Percentiles rank a stretch among this genome's conserved stretches.
Evolutionary conservation across 2,888 invertebrate species (phyloP).

Genomic region (Dichetophora obliterata): DNA sequence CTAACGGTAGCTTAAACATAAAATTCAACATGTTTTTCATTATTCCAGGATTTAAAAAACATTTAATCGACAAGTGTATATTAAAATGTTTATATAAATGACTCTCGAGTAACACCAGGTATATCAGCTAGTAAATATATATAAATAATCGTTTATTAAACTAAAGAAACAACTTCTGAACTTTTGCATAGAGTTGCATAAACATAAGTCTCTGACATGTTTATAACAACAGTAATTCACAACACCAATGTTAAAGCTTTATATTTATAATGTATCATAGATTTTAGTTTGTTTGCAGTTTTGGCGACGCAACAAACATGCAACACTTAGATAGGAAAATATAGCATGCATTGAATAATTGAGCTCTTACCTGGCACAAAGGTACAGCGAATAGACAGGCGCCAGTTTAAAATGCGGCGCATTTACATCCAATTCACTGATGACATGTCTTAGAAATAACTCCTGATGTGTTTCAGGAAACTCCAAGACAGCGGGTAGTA

Average conservation of each 20-base stretch:
- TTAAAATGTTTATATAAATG: no score
- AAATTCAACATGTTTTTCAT: no score
- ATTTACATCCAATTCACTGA: constrained; percentile 89
- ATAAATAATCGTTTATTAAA: no score
- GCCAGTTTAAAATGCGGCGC: constrained; percentile 94
- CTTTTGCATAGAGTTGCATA: no score
- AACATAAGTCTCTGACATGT: no score
- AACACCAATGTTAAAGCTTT: neutral
- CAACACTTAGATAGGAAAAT: neutral
- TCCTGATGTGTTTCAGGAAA: constrained; percentile 96
- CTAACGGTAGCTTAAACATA: no score
- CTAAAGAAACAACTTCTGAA: no score
- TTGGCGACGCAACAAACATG: constrained; percentile 26
- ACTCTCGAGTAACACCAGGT: no score
- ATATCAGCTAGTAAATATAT: no score
- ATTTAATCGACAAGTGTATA: no score
- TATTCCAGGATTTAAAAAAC: no score
- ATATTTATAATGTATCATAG: neutral
- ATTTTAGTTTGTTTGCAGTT: neutral
- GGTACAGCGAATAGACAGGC: constrained; percentile 96
- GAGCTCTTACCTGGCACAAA: constrained; percentile 83
- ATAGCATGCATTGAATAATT: neutral
- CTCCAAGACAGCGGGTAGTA: constrained; percentile 93
- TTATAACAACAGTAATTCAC: neutral
- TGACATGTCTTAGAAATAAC: constrained; percentile 88